Base-by-base conservation (phyloP, 23 tunicate genomes). In the Styela clava region DNA sequence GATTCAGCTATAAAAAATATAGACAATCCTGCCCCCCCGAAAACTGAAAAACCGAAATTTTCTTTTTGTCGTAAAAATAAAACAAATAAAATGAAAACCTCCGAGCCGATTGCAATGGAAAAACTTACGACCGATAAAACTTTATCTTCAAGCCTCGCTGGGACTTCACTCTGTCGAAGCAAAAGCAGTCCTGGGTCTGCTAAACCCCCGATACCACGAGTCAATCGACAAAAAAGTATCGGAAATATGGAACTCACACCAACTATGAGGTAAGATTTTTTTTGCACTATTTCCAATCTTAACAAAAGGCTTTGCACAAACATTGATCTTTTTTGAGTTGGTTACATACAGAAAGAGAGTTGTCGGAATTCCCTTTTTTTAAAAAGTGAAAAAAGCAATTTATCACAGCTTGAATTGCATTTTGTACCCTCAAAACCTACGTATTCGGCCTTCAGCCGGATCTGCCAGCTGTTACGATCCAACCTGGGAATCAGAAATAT, bases 161-260 rank as follows among this genome's bases (percentile, higher is more conserved):
- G 65, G 31, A 21, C 81, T 9, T 20, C 52, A 52, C 52, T 76
- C 19, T 44, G 81, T 76, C 81, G 81, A 56, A 76, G 81, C 65
- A 36, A 44, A 26, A 76, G 81, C 29, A 76, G 81, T 44, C 81
- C 81, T 26, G 81, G 33, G 35, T 44, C 81, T 5, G 64, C 16
- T 22, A 76, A 44, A 52, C 81, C 81, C 5, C 81, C 31, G 31
- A 76, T n/a, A 52, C 81, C 81, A 18, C 81, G 37, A 7, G 33
- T 52, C 0, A 76, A 76, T 23, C 63, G 81, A 20, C 81, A 76
- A 26, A 36, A 44, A 52, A 73, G 78, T n/a, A 76, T 25, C 64
- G 65, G 81, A 52, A 52, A 76, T 20, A 33, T 52, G 26, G 81
- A 76, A 76, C 30, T 1, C 22, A 29, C 31, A 0, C 71, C 30